Base-by-base conservation (phyloP, 1,140 invertebrate species). In the Pogonomyrmex barbatus region DNA sequence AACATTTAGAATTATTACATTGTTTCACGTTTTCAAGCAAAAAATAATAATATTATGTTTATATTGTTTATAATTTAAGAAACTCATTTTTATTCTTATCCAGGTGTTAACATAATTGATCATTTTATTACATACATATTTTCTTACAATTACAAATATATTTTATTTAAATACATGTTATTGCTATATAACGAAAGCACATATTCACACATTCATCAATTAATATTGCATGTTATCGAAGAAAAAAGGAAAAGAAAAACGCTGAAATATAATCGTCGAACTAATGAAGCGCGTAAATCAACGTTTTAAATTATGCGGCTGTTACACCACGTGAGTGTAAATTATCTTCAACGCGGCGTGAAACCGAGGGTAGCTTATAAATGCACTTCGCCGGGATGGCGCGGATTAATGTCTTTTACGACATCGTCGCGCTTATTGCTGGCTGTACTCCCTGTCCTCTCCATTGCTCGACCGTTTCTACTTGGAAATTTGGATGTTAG, bases 391-490 rank as follows among this genome's bases (percentile, higher is more conserved):
- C 39, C 39, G 24, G 14, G 12, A 3, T 67, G 45, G 78, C 63
- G 17, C 63, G 78, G 65, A 81, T 81, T 81, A 81, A 81, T 81
- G 63, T 70, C 78, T 50, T 56, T 56, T 70, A 56, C 52, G 78
- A 81, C 78, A 56, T 76, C 58, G 82, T 17, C 82, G 58, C 58
- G 47, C 82, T 78, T 77, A 77, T 85, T 85, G 50, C 75, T 47
- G 58, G 42, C 52, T 42, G 47, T 42, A 78, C 73, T 84, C 70
- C 71, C 73, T 62, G 70, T 42, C 47, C 47, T 47, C 45, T 12
- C 47, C 39, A 65, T 85, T 58, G 82, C 58, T 77, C 47, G 71
- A 77, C 47, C 73, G 12, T 85, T 85, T 85, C 24, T 62, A 85
- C 82, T 85, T 85, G 82, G 39, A 52, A 85, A 85, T 85, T 85